A percentile compares a stretch with the other conserved stretches of the same genome.
These are phyloP conservation scores for Tiliacea aurago DNA, from an alignment of 2,888 invertebrate species.

Conservation along the genomic window DNA sequence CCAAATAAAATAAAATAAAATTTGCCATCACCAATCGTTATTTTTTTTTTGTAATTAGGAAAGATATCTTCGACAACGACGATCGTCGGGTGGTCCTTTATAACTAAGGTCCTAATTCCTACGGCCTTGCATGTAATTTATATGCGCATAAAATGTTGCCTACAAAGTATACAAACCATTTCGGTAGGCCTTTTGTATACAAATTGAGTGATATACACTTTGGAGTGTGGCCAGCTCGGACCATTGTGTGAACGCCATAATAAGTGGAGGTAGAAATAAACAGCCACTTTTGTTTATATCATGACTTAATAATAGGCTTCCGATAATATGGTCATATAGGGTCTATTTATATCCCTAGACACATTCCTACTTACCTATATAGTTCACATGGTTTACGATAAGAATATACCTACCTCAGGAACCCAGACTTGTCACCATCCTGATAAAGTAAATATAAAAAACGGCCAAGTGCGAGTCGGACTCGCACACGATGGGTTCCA, in stretches of 20 bases:
- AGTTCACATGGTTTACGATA: not conserved
- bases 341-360: conserved; percentile 24
- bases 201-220: conserved; percentile 39
- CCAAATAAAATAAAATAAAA: too few relatives aligned
- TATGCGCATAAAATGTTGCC: conserved; percentile 22
- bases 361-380: not conserved
- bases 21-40: too few relatives aligned
- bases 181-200: conserved; percentile 50
- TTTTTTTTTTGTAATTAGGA: not conserved
- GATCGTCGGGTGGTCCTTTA: conserved; percentile 21
- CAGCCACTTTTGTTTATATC: conserved; percentile 20
- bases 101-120: not conserved
- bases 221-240: conserved; percentile 48
- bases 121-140: not conserved
- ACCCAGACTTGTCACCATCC: not conserved
- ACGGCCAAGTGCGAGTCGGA: too few relatives aligned
- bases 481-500: too few relatives aligned
- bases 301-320: conserved; percentile 40
- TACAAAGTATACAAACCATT: conserved; percentile 21
- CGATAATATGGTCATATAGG: not conserved
- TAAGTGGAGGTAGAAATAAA: conserved; percentile 16
- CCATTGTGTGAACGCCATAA: conserved; percentile 52
- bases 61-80: not conserved
- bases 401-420: not conserved
- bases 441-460: too few relatives aligned